These are phyloP conservation scores for Hydropotes inermis DNA, from an alignment of 2,113 vertebrate genomes.

Conservation along the genomic window DNA sequence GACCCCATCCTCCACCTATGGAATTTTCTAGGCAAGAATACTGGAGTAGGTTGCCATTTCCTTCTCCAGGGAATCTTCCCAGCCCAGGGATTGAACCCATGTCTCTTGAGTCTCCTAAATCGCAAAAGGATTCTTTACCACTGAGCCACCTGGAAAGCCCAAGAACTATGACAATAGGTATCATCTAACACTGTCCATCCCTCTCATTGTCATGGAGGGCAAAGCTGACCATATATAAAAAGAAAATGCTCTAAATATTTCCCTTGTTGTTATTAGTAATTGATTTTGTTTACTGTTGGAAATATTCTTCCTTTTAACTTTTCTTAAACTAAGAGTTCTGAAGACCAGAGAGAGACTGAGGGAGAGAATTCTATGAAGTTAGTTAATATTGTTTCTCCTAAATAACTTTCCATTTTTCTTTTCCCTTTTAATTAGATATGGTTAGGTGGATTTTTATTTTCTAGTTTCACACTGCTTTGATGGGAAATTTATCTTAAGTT, in stretches of 20 bases:
- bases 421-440: slow-evolving; percentile 29
- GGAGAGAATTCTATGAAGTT: not conserved
- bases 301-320: not conserved
- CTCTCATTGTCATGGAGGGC: not conserved
- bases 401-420: not conserved
- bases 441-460: slow-evolving; percentile 68
- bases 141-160: not conserved
- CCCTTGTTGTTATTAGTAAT: not conserved
- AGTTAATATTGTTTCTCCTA: not conserved
- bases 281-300: not conserved
- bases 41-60: not conserved
- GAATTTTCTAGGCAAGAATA: not conserved
- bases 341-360: not conserved
- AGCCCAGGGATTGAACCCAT: not conserved
- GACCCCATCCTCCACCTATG: not conserved
- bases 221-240: not conserved
- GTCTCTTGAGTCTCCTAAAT: not conserved
- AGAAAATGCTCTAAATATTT: not conserved
- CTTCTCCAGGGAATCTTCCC: not conserved
- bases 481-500: slow-evolving; percentile 68
- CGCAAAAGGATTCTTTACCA: not conserved
- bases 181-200: not conserved
- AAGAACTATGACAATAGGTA: not conserved
- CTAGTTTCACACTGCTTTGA: slow-evolving; percentile 48
- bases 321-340: not conserved